Base-by-base conservation (phyloP, 2,888 invertebrate species). In the Drosophila vallismaia region DNA sequence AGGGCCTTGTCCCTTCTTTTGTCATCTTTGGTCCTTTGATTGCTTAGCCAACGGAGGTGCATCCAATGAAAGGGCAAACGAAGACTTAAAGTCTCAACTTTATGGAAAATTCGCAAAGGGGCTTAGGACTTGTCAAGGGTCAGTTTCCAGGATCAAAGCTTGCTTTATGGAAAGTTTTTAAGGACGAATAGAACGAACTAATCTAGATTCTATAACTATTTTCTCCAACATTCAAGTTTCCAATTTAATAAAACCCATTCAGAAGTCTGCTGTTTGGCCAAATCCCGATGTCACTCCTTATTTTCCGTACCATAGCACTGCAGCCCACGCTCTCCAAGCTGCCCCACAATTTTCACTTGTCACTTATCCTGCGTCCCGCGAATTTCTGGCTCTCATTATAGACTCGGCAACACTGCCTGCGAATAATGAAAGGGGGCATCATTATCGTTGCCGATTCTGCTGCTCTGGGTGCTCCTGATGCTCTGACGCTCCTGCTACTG, bases 371-470 rank as follows among this genome's bases (percentile, higher is more conserved):
- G 67, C 66, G 73, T 62, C 67, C 70, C 73, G 71, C 79, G 76
- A 68, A 76, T 77, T 79, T 76, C 79, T 74, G 68, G 68, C 74
- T 70, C 79, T 87, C 86, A 81, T 88, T 88, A 86, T 79, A 82
- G 45, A 80, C 72, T 77, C 83, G 73, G 83, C 86, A 75, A 72
- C 82, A 76, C 77, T 75, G 54, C 63, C 52, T 54, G 63, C 64
- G 57, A 57, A 70, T 79, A 79, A 83, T 74, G 74, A 83, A 74
- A 64, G 68, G 64, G 40, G 45, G 24, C 66, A 55, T 54, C 54
- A 67, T 54, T 49, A 64, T 42, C 55, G 56, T 26, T 24, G 28
- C 9, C 10, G 14, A 1, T 19, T 14, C n/a, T 8, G 8, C 12
- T 26, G 19, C 24, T 19, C 19, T 2, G 19, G 19, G 19, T 19